Evolutionary conservation across 2,113 vertebrate genomes (phyloP).

Genomic region (Scortum barcoo): DNA sequence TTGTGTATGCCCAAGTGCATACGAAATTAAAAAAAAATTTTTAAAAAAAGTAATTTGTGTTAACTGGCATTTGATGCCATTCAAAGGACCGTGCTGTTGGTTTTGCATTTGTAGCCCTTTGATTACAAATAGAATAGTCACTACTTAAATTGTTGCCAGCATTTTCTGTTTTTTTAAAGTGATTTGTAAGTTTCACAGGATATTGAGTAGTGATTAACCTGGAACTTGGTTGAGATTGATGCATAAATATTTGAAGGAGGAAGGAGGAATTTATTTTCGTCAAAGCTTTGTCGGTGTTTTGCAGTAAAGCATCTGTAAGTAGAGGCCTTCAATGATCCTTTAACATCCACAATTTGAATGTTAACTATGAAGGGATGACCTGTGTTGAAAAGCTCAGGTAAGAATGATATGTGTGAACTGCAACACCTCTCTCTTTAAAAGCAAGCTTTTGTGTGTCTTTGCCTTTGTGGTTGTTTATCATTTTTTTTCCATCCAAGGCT

Average conservation of each 20-base stretch:
- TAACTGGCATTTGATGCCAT: conserved; percentile 38
- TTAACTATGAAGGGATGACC: neutral
- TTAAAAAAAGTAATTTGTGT: conserved; percentile 36
- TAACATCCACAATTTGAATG: neutral
- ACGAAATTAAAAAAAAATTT: no score
- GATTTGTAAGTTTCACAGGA: conserved; percentile 4
- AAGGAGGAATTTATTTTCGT: no score
- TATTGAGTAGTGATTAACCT: neutral
- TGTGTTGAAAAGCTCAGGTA: neutral
- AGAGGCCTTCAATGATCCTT: neutral
- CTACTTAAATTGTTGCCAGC: neutral
- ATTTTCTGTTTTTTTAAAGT: neutral
- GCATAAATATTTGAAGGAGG: no score
- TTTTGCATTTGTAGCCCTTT: conserved; percentile 17
- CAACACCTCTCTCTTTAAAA: neutral
- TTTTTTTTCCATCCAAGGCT: neutral
- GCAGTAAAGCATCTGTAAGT: neutral
- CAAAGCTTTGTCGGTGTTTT: neutral
- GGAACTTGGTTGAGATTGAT: neutral
- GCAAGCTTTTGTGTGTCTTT: neutral
- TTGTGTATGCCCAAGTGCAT: conserved; percentile 21
- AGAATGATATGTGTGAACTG: neutral
- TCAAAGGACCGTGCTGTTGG: conserved; percentile 4
- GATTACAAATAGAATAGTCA: conserved; percentile 16
- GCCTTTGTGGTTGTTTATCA: neutral